Evolutionary conservation across 2,797 vertebrate genomes (phyloP).

Genomic region (Avahi laniger): DNA sequence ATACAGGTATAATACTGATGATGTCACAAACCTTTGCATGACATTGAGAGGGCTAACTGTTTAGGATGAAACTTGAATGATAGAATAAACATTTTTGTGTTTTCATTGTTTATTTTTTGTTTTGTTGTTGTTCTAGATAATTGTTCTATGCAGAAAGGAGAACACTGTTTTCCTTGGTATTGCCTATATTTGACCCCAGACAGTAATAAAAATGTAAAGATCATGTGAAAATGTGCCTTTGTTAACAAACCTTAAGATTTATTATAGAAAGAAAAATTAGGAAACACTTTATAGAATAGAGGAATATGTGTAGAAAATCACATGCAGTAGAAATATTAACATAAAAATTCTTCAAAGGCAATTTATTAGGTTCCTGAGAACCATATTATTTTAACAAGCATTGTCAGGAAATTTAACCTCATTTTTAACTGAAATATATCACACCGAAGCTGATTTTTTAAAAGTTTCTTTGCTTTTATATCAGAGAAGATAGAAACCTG

Average conservation of each 20-base stretch:
- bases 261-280: neutral
- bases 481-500: neutral
- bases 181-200: neutral
- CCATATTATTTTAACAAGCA: slow-evolving; percentile 31
- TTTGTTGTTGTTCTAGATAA: neutral
- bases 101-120: neutral
- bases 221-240: neutral
- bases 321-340: neutral
- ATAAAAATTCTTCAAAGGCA: slow-evolving; percentile 51
- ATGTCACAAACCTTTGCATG: neutral
- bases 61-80: neutral
- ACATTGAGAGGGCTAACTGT: neutral
- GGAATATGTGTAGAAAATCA: neutral
- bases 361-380: neutral
- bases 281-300: neutral
- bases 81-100: neutral
- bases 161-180: neutral
- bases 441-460: neutral
- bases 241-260: neutral
- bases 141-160: neutral
- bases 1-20: neutral
- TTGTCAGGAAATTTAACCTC: slow-evolving; percentile 31
- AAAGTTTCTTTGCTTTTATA: neutral
- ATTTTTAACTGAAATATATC: slow-evolving; percentile 12
- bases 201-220: neutral